These are phyloP conservation scores for Aphidius colemani DNA, from an alignment of 2,888 invertebrate genomes.

Conservation along the genomic window DNA sequence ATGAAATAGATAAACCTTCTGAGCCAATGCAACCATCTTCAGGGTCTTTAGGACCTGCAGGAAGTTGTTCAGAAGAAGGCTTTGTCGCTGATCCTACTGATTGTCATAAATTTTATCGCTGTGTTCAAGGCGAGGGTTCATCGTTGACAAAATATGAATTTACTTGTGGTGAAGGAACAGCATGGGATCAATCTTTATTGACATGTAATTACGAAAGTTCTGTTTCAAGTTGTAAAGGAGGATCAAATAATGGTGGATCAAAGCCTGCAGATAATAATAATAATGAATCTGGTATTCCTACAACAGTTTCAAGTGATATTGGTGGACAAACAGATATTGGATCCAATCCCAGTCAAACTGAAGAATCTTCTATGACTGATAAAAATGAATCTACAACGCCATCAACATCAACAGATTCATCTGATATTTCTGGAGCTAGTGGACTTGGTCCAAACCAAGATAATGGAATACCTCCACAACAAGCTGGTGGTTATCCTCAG, in stretches of 20 bases:
- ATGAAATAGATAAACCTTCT: too few species aligned
- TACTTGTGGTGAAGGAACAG: slow-evolving; percentile 69
- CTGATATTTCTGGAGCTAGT: too few species aligned
- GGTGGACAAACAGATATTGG: not conserved
- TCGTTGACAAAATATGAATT: slow-evolving; percentile 64
- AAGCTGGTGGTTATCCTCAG: not conserved
- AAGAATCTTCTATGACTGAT: too few species aligned
- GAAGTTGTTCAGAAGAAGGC: slow-evolving; percentile 67
- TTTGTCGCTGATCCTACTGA: slow-evolving; percentile 71
- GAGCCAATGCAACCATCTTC: not conserved
- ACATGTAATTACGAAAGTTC: slow-evolving; percentile 68
- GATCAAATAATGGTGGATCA: slow-evolving; percentile 13
- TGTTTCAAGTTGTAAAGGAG: slow-evolving; percentile 51
- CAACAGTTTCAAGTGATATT: not conserved
- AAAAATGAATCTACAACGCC: too few species aligned
- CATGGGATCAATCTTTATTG: slow-evolving; percentile 71
- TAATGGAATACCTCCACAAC: too few species aligned
- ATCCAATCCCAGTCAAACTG: too few species aligned
- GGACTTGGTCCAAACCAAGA: too few species aligned
- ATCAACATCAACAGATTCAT: too few species aligned
- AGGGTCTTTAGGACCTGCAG: slow-evolving; percentile 27
- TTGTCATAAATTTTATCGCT: slow-evolving; percentile 78
- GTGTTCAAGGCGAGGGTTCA: slow-evolving; percentile 67
- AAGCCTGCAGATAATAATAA: not conserved
- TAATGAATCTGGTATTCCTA: slow-evolving; percentile 3